phyloP scores from a whole-genome alignment of 2,888 invertebrate species.

The Dinocampus coccinellae region DNA sequence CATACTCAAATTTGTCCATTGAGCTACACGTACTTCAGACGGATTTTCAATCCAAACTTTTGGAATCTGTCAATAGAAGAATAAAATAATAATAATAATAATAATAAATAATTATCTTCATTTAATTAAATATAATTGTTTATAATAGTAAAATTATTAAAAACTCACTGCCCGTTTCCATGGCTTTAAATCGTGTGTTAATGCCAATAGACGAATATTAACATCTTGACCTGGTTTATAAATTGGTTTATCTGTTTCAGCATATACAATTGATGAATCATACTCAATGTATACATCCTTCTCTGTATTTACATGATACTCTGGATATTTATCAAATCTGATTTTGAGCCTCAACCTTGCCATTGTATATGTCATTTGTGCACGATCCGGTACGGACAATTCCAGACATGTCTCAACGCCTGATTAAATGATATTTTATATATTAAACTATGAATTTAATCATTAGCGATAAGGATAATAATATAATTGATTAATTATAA shows the following conservation, averaged over 20 bases:
- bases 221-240: conserved; percentile 75
- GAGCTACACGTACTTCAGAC: conserved; percentile 74
- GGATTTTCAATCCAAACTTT: conserved; percentile 79
- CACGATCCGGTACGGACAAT: conserved; percentile 55
- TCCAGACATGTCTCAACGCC: conserved; percentile 63
- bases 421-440: conserved; percentile 29
- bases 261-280: conserved; percentile 71
- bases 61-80: conserved; percentile 72
- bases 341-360: conserved; percentile 58
- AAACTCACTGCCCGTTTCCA: conserved; percentile 71
- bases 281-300: conserved; percentile 70
- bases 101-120: not conserved
- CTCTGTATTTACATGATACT: conserved; percentile 65
- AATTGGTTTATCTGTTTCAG: conserved; percentile 74
- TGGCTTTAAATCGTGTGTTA: conserved; percentile 73
- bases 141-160: not conserved
- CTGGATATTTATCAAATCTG: conserved; percentile 64
- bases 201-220: conserved; percentile 71
- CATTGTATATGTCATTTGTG: conserved; percentile 53
- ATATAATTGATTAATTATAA: not conserved
- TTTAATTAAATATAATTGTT: not conserved
- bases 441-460: conserved; percentile 14
- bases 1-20: conserved; percentile 75
- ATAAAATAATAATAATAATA: too few species aligned
- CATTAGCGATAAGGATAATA: not conserved